Conservation (phyloP, 2,797 vertebrate genomes). For the Melopsittacus undulatus region DNA sequence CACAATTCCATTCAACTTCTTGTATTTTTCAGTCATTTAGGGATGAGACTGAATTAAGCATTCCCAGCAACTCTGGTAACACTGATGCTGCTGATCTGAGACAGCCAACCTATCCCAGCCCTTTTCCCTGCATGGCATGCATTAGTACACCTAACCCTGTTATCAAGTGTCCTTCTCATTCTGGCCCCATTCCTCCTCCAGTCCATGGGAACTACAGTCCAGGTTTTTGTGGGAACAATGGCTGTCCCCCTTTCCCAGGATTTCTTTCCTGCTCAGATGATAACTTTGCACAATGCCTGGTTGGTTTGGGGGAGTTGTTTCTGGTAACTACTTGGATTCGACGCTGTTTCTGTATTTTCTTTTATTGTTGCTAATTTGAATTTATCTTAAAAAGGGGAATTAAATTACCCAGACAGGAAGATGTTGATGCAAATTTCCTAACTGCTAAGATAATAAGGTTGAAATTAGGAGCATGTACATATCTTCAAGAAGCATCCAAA, state of each 20-base stretch:
- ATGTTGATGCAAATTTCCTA: constrained; percentile 58
- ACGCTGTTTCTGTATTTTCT: not conserved
- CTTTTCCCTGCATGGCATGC: not conserved
- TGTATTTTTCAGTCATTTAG: not conserved
- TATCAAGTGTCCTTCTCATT: not conserved
- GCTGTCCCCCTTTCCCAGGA: not conserved
- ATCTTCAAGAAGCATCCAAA: constrained; percentile 45
- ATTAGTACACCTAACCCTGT: not conserved
- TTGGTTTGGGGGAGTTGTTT: not conserved
- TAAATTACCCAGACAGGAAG: constrained; percentile 54
- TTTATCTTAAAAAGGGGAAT: constrained; percentile 53
- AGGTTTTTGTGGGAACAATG: not conserved
- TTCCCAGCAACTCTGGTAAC: not conserved
- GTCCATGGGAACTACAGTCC: not conserved
- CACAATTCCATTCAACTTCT: not conserved
- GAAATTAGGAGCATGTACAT: constrained; percentile 47
- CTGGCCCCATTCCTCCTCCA: not conserved
- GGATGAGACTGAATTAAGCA: not conserved
- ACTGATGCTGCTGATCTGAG: not conserved
- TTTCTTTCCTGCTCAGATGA: not conserved
- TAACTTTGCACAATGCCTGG: not conserved
- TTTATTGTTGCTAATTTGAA: constrained; percentile 50
- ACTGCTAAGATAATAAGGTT: constrained; percentile 40
- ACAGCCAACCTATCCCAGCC: not conserved
- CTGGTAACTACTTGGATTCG: constrained; percentile 14